These are phyloP conservation scores for Chiridota heheva DNA, from an alignment of 35 echinoderm and acorn worm species.

Conservation along the genomic window DNA sequence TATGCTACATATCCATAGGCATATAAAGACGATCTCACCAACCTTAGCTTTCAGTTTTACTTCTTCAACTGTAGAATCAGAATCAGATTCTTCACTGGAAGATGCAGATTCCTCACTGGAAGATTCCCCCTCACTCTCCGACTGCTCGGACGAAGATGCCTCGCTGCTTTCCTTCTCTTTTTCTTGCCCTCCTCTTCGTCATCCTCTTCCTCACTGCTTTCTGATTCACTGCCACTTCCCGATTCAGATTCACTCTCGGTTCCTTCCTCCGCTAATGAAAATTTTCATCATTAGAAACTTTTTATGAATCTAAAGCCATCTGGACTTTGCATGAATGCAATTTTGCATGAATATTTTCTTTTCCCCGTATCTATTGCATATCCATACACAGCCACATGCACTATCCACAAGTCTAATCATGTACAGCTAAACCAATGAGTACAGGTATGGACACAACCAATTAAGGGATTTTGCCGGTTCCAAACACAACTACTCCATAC, in stretches of 20 bases:
- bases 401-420: too few relatives aligned
- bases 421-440: too few relatives aligned
- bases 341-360: too few relatives aligned
- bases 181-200: slow-evolving; percentile 47
- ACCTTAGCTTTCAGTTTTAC: slow-evolving; percentile 27
- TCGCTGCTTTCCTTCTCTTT: slow-evolving; percentile 11
- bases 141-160: slow-evolving; percentile 10
- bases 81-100: slow-evolving; percentile 9
- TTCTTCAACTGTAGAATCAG: slow-evolving; percentile 10
- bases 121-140: slow-evolving; percentile 34
- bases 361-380: too few relatives aligned
- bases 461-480: too few relatives aligned
- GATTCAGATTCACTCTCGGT: slow-evolving; percentile 51
- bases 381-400: too few relatives aligned
- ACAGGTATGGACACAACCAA: too few relatives aligned
- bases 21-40: neutral
- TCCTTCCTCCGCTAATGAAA: slow-evolving; percentile 38
- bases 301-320: too few relatives aligned
- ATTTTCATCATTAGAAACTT: too few relatives aligned
- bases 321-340: neutral
- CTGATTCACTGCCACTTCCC: slow-evolving; percentile 43
- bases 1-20: too few relatives aligned
- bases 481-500: too few relatives aligned
- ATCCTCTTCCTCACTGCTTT: slow-evolving; percentile 35
- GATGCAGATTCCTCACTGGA: slow-evolving; percentile 20